phyloP scores from a whole-genome alignment of 2,888 invertebrate species.

The Cheilosia variabilis region DNA sequence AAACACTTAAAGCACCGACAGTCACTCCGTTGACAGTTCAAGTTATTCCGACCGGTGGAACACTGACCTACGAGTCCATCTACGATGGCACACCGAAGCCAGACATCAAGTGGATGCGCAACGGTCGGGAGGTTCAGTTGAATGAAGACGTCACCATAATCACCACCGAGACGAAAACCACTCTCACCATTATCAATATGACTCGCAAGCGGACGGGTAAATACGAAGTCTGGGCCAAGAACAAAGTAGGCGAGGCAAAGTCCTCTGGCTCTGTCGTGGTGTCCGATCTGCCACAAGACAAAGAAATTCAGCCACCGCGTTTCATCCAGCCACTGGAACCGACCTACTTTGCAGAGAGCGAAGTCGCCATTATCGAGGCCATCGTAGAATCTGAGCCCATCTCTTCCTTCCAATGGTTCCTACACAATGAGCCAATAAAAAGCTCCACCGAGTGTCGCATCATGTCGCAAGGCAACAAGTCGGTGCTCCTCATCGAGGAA shows the following conservation, averaged over 20 bases:
- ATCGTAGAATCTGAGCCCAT: slow-evolving; percentile 90
- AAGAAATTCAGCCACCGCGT: slow-evolving; percentile 88
- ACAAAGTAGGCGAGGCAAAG: slow-evolving; percentile 90
- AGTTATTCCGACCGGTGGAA: slow-evolving; percentile 88
- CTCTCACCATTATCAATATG: slow-evolving; percentile 87
- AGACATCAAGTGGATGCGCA: slow-evolving; percentile 93
- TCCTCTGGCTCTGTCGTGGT: slow-evolving; percentile 93
- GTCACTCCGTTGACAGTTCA: slow-evolving; percentile 92
- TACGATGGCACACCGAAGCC: slow-evolving; percentile 89
- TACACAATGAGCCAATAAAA: slow-evolving; percentile 89
- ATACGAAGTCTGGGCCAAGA: slow-evolving; percentile 93
- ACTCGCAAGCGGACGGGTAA: slow-evolving; percentile 92
- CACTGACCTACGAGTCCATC: slow-evolving; percentile 88
- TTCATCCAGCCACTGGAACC: slow-evolving; percentile 90
- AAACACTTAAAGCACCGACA: slow-evolving; percentile 87
- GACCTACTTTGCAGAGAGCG: slow-evolving; percentile 88
- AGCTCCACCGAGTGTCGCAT: slow-evolving; percentile 89
- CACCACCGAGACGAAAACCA: slow-evolving; percentile 86
- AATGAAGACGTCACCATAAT: slow-evolving; percentile 86
- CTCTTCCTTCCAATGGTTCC: slow-evolving; percentile 95
- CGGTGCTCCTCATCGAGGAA: slow-evolving; percentile 91
- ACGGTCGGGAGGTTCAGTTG: slow-evolving; percentile 90
- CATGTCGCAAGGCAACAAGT: slow-evolving; percentile 89
- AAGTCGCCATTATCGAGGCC: slow-evolving; percentile 91
- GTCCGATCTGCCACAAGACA: slow-evolving; percentile 85